phyloP scores from a whole-genome alignment of 2,797 vertebrate genomes.

The Bovichtus diacanthus region DNA sequence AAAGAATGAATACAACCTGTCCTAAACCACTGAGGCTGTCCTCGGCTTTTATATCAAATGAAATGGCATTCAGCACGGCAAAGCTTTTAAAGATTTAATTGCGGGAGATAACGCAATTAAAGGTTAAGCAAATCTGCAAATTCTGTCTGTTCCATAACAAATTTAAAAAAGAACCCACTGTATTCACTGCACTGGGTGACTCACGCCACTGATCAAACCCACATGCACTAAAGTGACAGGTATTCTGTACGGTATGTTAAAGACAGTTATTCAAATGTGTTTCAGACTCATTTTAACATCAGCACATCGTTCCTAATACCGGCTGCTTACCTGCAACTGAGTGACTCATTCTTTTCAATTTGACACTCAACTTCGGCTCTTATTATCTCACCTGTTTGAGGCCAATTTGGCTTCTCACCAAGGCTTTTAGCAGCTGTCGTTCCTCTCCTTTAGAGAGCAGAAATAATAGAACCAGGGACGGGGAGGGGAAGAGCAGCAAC shows the following conservation, averaged over 20 bases:
- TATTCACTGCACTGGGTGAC: neutral
- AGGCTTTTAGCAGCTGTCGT: neutral
- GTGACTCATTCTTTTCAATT: neutral
- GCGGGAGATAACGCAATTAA: constrained; percentile 16
- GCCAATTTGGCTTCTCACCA: neutral
- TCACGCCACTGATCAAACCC: constrained; percentile 1
- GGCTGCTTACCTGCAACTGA: neutral
- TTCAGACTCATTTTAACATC: neutral
- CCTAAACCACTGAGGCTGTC: neutral
- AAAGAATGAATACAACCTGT: constrained; percentile 28
- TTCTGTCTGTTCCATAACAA: neutral
- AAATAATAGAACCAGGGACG: neutral
- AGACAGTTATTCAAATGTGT: neutral
- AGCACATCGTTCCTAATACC: neutral
- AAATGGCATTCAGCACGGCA: constrained; percentile 17
- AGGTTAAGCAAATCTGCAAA: constrained; percentile 20
- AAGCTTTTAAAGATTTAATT: constrained; percentile 26
- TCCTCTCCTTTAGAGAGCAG: neutral
- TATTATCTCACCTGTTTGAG: neutral
- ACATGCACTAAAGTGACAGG: neutral
- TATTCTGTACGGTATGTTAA: neutral
- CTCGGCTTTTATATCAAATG: constrained; percentile 30
- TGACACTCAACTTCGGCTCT: neutral
- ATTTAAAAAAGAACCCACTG: neutral
- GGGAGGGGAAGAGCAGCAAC: neutral